Percentiles rank a stretch among this genome's conserved stretches.
These are phyloP conservation scores for Tetranychus truncatus DNA, from an alignment of 2,888 invertebrate species.

Conservation along the genomic window DNA sequence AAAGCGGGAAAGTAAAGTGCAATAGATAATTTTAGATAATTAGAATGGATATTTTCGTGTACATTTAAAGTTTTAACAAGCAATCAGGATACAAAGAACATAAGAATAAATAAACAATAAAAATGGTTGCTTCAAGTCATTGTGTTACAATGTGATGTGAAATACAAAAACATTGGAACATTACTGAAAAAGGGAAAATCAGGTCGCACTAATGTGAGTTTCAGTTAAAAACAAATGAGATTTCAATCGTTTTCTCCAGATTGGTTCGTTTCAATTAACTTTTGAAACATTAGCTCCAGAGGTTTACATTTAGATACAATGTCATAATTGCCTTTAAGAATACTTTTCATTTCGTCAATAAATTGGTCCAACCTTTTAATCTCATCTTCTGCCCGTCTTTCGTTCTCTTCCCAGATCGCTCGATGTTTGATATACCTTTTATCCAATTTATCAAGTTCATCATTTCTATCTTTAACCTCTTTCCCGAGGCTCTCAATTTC, in stretches of 20 bases:
- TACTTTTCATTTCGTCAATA: background rate
- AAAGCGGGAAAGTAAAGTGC: too few relatives aligned
- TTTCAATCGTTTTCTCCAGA: background rate
- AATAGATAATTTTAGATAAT: too few relatives aligned
- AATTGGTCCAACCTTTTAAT: background rate
- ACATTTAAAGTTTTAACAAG: too few relatives aligned
- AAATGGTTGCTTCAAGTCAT: too few relatives aligned
- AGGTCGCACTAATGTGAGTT: too few relatives aligned
- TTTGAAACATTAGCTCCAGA: background rate
- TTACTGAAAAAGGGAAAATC: too few relatives aligned
- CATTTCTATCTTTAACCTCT: background rate
- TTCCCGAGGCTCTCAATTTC: slow-evolving; percentile 3
- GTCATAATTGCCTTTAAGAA: background rate
- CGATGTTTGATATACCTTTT: background rate
- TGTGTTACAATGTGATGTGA: too few relatives aligned
- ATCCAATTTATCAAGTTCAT: background rate
- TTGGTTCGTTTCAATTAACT: background rate
- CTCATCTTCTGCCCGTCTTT: background rate
- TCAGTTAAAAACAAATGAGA: background rate
- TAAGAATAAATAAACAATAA: too few relatives aligned
- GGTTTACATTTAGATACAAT: background rate
- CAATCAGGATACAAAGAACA: too few relatives aligned
- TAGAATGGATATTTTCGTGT: too few relatives aligned
- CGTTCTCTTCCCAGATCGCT: slow-evolving; percentile 1
- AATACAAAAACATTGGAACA: too few relatives aligned